Base-by-base conservation (phyloP, 2,113 vertebrate species). In the Nymphicus hollandicus region DNA sequence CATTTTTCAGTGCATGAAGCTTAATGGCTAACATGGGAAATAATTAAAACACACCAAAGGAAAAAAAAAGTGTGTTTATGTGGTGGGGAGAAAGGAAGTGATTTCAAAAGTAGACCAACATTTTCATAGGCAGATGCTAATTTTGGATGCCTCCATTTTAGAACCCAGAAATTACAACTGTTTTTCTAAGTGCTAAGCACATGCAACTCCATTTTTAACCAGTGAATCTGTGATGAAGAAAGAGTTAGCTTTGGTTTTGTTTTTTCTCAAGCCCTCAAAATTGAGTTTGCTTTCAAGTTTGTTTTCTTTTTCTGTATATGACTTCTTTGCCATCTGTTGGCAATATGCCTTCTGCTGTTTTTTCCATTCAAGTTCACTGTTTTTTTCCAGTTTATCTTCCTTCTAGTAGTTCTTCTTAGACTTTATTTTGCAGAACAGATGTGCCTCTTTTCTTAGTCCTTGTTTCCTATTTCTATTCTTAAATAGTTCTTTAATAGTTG, bases 81-180 rank as follows among this genome's bases (percentile, higher is more conserved):
- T 68, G 44, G 13, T 0, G 0, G 27, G 16, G n/a, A 44, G 63
- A 55, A 73, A 94, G 52, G 83, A 87, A 95, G 72, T 39, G 81
- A 87, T 92, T 86, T 92, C 6, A 74, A 68, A 86, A 92, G 44
- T 43, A 27, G 82, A 94, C 86, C 61, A 93, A 17, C 52, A 17
- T 76, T 96, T 94, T 94, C 66, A 7, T 24, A 83, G 88, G 35
- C 52, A 46, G 88, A 60, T 0, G 10, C 82, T 95, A 74, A 81
- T 89, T 96, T 88, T 96, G 65, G 63, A 27, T 94, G 81, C 70
- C 77, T 94, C 88, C 92, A 93, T 91, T 94, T 96, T 94, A 93
- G 88, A 89, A 90, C 44, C 27, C 70, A 88, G 93, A 65, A 92
- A 65, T 94, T 95, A 91, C 72, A 81, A 86, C 88, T 81, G 43